Percentiles rank a stretch among this genome's conserved stretches.
Evolutionary conservation across 2,888 invertebrate genomes (phyloP).

Genomic region (Meghimatium bilineatum): DNA sequence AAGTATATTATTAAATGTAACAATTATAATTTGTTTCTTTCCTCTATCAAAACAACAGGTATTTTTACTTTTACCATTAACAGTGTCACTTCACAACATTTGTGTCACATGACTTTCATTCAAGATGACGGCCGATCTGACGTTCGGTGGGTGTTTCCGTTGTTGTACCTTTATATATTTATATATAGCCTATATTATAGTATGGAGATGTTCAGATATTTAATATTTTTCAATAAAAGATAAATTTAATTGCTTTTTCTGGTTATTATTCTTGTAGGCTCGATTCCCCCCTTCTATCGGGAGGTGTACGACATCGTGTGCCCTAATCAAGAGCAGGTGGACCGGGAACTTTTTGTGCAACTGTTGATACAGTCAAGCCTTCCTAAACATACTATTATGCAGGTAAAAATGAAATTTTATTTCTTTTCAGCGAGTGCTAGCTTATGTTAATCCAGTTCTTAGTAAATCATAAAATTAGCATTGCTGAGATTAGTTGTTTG

Average conservation of each 20-base stretch:
- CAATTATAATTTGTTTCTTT: constrained; percentile 22
- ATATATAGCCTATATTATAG: neutral
- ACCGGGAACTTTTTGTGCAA: constrained; percentile 76
- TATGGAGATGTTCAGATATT: neutral
- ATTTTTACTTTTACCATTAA: neutral
- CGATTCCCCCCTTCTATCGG: constrained; percentile 76
- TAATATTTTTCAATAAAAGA: neutral
- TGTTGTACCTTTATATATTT: no score
- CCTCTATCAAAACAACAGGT: neutral
- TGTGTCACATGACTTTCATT: constrained; percentile 51
- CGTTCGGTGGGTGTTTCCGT: constrained; percentile 64
- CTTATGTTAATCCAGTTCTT: neutral
- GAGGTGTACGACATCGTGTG: constrained; percentile 77
- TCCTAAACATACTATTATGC: constrained; percentile 72
- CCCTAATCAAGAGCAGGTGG: constrained; percentile 77
- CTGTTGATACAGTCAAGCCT: constrained; percentile 75
- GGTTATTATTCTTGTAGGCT: constrained; percentile 65
- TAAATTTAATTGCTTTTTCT: neutral
- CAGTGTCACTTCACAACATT: constrained; percentile 37
- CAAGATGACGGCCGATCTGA: constrained; percentile 74
- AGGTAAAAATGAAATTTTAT: constrained; percentile 64
- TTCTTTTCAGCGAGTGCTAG: neutral
- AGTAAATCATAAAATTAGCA: neutral
- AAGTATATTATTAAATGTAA: no score
- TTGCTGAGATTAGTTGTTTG: neutral